A percentile compares a stretch with the other conserved stretches of the same genome.
These are phyloP conservation scores for Euspilapteryx auroguttella DNA, from an alignment of 2,888 invertebrate genomes.

Conservation along the genomic window DNA sequence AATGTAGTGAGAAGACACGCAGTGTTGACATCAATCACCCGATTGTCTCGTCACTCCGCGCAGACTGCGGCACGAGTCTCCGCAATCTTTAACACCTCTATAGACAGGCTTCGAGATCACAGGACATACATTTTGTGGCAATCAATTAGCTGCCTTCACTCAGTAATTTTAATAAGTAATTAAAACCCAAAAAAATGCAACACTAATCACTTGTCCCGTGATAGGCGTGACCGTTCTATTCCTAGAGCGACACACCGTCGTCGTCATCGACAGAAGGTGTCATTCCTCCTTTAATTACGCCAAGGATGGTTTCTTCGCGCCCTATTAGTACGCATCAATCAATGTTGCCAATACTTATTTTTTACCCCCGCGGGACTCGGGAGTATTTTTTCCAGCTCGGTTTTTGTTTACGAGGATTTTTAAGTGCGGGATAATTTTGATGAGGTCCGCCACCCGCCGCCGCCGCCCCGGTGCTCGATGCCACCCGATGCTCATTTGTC, in stretches of 20 bases:
- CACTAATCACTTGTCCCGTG: constrained; percentile 55
- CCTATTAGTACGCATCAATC: constrained; percentile 62
- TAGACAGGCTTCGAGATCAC: no score
- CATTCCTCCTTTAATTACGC: constrained; percentile 57
- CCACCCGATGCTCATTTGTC: constrained; percentile 59
- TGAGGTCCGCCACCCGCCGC: constrained; percentile 60
- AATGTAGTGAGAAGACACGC: no score
- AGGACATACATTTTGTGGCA: no score
- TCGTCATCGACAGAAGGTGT: constrained; percentile 56
- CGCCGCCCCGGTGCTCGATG: constrained; percentile 16
- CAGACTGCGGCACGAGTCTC: no score
- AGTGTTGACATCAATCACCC: no score
- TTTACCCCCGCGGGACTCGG: constrained; percentile 40
- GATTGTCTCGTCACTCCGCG: no score
- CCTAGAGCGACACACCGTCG: constrained; percentile 31
- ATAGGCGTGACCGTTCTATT: constrained; percentile 55
- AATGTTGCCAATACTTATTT: constrained; percentile 62
- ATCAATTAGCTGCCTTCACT: constrained; percentile 56
- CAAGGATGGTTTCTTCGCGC: constrained; percentile 56
- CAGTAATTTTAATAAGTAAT: constrained; percentile 50
- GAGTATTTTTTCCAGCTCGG: constrained; percentile 44
- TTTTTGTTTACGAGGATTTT: constrained; percentile 60
- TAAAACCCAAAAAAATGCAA: constrained; percentile 36
- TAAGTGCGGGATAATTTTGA: constrained; percentile 59
- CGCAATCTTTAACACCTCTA: no score